Evolutionary conservation across 2,113 vertebrate species (phyloP).

Genomic region (Falcunculus frontatus): DNA sequence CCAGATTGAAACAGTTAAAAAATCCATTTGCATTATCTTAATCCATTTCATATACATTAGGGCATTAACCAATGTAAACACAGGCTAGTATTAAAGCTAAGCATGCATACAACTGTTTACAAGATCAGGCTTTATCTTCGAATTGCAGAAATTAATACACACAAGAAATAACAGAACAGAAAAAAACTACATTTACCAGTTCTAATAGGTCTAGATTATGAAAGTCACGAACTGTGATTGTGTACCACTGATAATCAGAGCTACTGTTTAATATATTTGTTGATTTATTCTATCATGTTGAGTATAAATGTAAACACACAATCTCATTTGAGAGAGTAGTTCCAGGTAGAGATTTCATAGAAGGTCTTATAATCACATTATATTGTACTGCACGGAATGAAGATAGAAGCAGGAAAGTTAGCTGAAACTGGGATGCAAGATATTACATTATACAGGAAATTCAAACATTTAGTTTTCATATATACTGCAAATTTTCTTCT

Average conservation of each 20-base stretch:
- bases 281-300: background rate
- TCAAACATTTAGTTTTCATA: background rate
- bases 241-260: background rate
- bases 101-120: background rate
- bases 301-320: background rate
- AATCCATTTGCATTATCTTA: background rate
- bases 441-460: background rate
- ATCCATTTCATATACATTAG: background rate
- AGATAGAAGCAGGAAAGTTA: background rate
- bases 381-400: background rate
- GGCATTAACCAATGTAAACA: background rate
- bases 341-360: background rate
- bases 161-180: background rate
- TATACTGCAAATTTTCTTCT: background rate
- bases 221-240: background rate
- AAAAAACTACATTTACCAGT: background rate
- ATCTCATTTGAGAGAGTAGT: background rate
- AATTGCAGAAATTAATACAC: background rate
- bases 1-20: background rate
- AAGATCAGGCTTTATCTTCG: background rate
- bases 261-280: background rate
- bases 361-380: background rate
- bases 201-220: background rate
- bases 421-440: background rate
- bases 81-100: background rate